Evolutionary conservation across 2,113 vertebrate genomes (phyloP), one percentile per base, ranked within the genome.

Genomic region (Struthidea cinerea): DNA sequence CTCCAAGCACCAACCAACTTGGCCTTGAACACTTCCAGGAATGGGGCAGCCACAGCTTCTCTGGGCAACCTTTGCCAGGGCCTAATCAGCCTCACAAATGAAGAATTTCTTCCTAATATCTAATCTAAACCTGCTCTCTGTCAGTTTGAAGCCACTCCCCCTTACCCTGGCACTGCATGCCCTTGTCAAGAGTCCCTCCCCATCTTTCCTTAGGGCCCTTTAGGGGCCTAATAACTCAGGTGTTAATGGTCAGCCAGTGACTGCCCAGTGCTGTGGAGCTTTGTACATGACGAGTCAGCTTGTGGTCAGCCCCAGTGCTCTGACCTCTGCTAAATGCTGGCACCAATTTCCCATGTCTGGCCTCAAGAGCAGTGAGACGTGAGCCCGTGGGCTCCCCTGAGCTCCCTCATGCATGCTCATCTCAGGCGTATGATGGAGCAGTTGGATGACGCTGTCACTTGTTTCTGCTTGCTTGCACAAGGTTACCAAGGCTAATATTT

Each of bases 231-330:
- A 30, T n/a, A 64, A 19, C 30, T 5, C 8, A 89, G 35, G 18
- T 76, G 26, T 76, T 49, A 61, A 33, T 55, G 55, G 63, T 49
- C 35, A 67, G 70, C 33, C 84, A 53, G 65, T 4, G 5, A 24
- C 9, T 1, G 5, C 56, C 23, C 21, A 19, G 50, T 79, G 24
- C 55, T 13, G 44, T 6, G 4, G 35, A 46, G 46, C 41, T 87
- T 33, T 27, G 33, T 35, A 21, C 0, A 0, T 12, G 32, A 19
- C 0, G 1, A 37, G 22, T 22, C 49, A 63, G 37, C 33, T 13
- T 17, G 63, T 55, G 59, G 39, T 41, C 47, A 91, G 47, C 46
- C 24, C 21, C 13, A 55, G 42, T 37, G 30, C 39, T 74, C 46
- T 1, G 3, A 56, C 23, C 64, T 78, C 55, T 0, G 1, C 64